phyloP scores from a whole-genome alignment of 2,888 invertebrate genomes.

The Azorinus chamasolen region DNA sequence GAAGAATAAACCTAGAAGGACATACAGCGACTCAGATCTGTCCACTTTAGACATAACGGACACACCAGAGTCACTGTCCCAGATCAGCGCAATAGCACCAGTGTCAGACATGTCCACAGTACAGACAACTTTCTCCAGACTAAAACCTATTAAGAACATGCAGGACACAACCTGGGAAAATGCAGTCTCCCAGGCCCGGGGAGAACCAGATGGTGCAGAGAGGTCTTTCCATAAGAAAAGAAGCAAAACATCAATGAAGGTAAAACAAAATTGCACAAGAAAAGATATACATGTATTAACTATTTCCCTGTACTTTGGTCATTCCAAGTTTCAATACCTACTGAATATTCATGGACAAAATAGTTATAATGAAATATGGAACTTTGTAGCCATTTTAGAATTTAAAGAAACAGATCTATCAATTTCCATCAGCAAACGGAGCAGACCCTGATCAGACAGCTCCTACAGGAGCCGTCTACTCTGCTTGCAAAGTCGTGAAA shows the following conservation, averaged over 20 bases:
- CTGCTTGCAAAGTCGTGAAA: no score
- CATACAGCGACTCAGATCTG: slow-evolving; percentile 66
- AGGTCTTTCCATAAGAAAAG: slow-evolving; percentile 70
- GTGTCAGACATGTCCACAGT: slow-evolving; percentile 69
- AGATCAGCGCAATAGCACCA: slow-evolving; percentile 80
- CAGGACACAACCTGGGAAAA: slow-evolving; percentile 79
- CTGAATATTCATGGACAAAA: no score
- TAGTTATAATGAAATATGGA: no score
- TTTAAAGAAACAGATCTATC: no score
- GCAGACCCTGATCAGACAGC: no score
- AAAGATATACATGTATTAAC: not conserved
- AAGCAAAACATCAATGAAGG: slow-evolving; percentile 58
- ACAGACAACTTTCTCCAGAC: slow-evolving; percentile 66
- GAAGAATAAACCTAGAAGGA: slow-evolving; percentile 19
- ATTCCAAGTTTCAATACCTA: no score
- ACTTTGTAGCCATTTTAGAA: no score
- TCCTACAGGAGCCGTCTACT: no score
- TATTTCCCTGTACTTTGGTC: no score
- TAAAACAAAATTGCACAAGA: not conserved
- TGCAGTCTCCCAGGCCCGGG: slow-evolving; percentile 80
- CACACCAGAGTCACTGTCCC: slow-evolving; percentile 79
- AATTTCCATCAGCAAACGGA: no score
- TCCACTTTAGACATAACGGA: slow-evolving; percentile 68
- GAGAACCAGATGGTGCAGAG: slow-evolving; percentile 83
- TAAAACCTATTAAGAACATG: slow-evolving; percentile 49